Evolutionary conservation across 2,888 invertebrate genomes (phyloP), one percentile per base, ranked within the genome.

Genomic region (Bedellia somnulentella): DNA sequence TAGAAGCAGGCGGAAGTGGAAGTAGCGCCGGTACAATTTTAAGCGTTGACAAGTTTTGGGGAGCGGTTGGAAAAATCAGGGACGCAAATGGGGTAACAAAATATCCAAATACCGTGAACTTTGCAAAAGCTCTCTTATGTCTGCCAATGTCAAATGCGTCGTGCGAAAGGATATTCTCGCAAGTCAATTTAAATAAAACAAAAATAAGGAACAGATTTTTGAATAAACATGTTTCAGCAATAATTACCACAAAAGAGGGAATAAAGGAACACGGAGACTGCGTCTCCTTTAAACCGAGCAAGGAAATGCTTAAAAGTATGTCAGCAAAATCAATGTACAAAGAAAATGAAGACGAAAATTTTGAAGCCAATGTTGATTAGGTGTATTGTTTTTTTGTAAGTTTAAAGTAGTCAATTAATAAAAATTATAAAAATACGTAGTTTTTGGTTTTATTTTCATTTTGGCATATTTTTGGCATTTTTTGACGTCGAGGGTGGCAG

Each of bases 1-100:
- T 27, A 15, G 27, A 27, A 27, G 2, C 27, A 3, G 27, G 27
- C 3, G 15, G 14, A 27, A 27, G 27, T 27, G 9, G 8, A 15
- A 24, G 24, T n/a, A n/a, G n/a, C n/a, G 3, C 24, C 12, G n/a
- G n/a, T n/a, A n/a, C 24, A 11, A 12, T 8, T 11, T 4, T 24
- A 12, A 11, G 8, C 8, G 24, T 24, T 5, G 24, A 24, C 3
- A n/a, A 24, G 11, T 24, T 24, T 12, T 24, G 24, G 24, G 24
- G 12, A 3, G 15, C 15, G 3, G 3, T 21, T 2, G 21, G 21
- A 3, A 21, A 21, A 21, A 21, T 21, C 3, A 2, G 3, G 11
- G 11, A 24, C 3, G 3, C 12, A 11, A 24, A 12, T 11, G 12
- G 12, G 3, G 3, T 4, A 5, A 4, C 8, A 24, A 24, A 24